A percentile compares a stretch with the other conserved stretches of the same genome.
Evolutionary conservation across 1,140 invertebrate genomes (phyloP).

Genomic region (Hypsibius dujardini): DNA sequence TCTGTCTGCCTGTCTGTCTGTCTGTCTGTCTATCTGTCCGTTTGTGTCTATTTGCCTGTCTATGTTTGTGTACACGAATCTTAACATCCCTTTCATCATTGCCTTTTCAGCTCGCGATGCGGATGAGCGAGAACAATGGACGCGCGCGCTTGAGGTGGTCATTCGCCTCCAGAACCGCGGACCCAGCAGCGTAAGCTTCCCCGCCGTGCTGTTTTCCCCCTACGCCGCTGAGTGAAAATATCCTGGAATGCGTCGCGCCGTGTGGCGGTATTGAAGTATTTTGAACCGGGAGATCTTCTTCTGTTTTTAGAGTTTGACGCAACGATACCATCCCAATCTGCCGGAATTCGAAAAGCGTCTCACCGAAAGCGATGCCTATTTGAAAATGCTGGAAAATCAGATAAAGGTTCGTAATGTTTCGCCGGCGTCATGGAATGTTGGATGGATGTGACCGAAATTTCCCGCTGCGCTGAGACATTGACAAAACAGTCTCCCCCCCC

Average conservation of each 20-base stretch:
- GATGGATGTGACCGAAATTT: no score
- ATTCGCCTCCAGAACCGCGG: constrained; percentile 55
- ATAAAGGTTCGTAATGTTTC: constrained; percentile 34
- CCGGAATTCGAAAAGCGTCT: constrained; percentile 74
- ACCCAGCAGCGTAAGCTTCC: background rate
- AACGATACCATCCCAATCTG: constrained; percentile 37
- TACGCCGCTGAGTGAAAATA: background rate
- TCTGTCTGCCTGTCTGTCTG: no score
- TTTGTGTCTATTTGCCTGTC: no score
- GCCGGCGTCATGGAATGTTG: no score
- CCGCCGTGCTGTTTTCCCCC: background rate
- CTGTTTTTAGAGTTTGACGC: constrained; percentile 37
- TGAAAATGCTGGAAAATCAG: constrained; percentile 88
- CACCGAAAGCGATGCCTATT: constrained; percentile 80
- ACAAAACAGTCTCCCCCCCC: no score
- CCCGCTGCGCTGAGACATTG: no score
- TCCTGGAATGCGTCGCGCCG: no score
- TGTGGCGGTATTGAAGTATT: no score
- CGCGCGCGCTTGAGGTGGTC: constrained; percentile 76
- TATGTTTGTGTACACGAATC: no score
- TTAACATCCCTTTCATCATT: no score
- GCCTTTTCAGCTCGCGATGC: constrained; percentile 54
- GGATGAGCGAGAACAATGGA: constrained; percentile 85
- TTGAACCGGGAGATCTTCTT: constrained; percentile 8
- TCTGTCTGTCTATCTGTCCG: no score